Percentiles rank a stretch among this genome's conserved stretches.
phyloP scores from a whole-genome alignment of 2,888 invertebrate species.

The Drosophila sordidapex region DNA sequence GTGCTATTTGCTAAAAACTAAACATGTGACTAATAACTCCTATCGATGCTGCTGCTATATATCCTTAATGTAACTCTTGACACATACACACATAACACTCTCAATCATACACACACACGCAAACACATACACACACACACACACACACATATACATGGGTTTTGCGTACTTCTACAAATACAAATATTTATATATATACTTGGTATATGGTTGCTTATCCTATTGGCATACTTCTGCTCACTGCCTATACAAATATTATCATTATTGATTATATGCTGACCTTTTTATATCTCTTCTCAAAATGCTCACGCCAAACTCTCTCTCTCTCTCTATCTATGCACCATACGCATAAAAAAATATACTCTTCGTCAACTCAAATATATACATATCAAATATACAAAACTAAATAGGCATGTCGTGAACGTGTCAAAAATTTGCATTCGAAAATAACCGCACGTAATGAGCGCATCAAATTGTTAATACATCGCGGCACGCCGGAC shows the following conservation, averaged over 20 bases:
- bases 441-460: constrained; percentile 94
- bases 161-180: constrained; percentile 70
- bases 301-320: constrained; percentile 62
- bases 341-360: constrained; percentile 45
- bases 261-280: constrained; percentile 59
- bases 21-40: constrained; percentile 69
- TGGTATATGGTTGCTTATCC: constrained; percentile 73
- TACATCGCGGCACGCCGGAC: constrained; percentile 94
- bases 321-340: constrained; percentile 41
- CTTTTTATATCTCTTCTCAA: constrained; percentile 57
- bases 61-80: constrained; percentile 50
- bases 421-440: constrained; percentile 93
- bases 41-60: constrained; percentile 42
- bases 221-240: constrained; percentile 67
- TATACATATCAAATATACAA: constrained; percentile 31
- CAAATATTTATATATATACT: constrained; percentile 29
- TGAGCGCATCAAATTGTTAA: constrained; percentile 94
- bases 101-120: constrained; percentile 26
- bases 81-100: constrained; percentile 26
- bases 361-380: constrained; percentile 28
- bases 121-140: constrained; percentile 16
- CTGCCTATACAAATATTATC: constrained; percentile 52
- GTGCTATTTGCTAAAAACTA: constrained; percentile 47
- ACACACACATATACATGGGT: constrained; percentile 65
- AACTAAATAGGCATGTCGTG: constrained; percentile 90